A percentile compares a stretch with the other conserved stretches of the same genome.
Conservation (phyloP, 2,113 vertebrate genomes). For the Thymallus thymallus region DNA sequence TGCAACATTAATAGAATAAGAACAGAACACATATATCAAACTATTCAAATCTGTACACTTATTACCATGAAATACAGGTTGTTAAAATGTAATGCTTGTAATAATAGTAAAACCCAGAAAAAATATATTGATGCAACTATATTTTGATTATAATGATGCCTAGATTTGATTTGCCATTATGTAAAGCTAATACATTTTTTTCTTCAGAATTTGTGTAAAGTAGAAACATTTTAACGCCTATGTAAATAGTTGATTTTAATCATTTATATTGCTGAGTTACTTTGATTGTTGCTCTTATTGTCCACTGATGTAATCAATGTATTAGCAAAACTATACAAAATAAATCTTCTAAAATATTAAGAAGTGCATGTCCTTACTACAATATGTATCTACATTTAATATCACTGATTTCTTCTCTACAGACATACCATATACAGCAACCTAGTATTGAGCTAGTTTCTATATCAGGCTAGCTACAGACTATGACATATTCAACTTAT, state of each 20-base stretch:
- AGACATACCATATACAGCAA: no score
- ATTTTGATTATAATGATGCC: slow-evolving; percentile 59
- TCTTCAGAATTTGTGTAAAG: slow-evolving; percentile 43
- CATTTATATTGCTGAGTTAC: slow-evolving; percentile 38
- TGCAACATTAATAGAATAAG: slow-evolving; percentile 17
- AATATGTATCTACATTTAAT: neutral
- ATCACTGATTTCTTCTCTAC: neutral
- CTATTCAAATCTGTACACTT: slow-evolving; percentile 12
- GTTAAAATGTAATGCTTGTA: slow-evolving; percentile 34
- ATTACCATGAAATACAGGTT: neutral
- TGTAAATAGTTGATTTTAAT: slow-evolving; percentile 63
- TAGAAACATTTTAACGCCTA: slow-evolving; percentile 32
- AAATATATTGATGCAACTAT: slow-evolving; percentile 48
- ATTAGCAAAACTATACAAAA: slow-evolving; percentile 54
- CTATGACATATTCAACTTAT: neutral
- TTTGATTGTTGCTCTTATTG: slow-evolving; percentile 47
- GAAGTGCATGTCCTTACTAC: neutral
- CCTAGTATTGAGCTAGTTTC: no score
- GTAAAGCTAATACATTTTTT: neutral
- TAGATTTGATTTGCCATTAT: slow-evolving; percentile 37
- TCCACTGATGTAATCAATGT: slow-evolving; percentile 32
- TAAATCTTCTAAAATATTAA: slow-evolving; percentile 43
- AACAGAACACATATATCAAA: neutral
- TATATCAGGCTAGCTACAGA: no score
- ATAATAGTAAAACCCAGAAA: slow-evolving; percentile 10